A percentile compares a stretch with the other conserved stretches of the same genome.
phyloP scores from a whole-genome alignment of 1,140 invertebrate genomes.

The Cotesia glomerata region DNA sequence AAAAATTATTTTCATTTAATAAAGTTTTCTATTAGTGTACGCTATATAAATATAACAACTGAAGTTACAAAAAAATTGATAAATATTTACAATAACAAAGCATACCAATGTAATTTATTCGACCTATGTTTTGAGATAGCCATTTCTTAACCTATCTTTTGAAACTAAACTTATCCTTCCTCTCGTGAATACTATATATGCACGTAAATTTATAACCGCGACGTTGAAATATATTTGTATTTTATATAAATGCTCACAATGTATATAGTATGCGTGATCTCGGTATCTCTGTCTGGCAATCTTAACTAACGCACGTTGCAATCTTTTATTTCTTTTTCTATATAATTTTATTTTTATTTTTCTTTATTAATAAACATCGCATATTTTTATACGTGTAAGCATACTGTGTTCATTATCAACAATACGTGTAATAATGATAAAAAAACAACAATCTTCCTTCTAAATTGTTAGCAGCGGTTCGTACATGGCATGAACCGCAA shows the following conservation, averaged over 20 bases:
- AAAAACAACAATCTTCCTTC: background rate
- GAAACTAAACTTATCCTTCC: background rate
- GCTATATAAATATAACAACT: too few relatives aligned
- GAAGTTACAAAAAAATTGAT: background rate
- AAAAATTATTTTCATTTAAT: too few relatives aligned
- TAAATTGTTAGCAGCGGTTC: too few relatives aligned
- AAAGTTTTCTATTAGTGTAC: too few relatives aligned
- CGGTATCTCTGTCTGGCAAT: constrained; percentile 47
- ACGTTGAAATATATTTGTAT: constrained; percentile 33
- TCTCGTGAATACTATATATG: background rate
- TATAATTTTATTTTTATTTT: background rate
- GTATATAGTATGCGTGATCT: constrained; percentile 40
- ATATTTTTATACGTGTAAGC: background rate
- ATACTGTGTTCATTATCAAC: background rate
- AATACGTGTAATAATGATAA: background rate
- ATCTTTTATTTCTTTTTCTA: background rate
- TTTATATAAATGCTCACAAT: constrained; percentile 42
- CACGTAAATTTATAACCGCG: background rate
- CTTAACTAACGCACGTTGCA: constrained; percentile 41
- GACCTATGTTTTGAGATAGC: background rate
- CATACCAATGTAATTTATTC: too few relatives aligned
- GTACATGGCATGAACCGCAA: background rate
- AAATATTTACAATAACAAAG: background rate
- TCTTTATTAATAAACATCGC: background rate
- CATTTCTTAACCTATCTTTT: background rate